Base-by-base conservation (phyloP, 2,888 invertebrate species). In the Drosophila sordidula region DNA sequence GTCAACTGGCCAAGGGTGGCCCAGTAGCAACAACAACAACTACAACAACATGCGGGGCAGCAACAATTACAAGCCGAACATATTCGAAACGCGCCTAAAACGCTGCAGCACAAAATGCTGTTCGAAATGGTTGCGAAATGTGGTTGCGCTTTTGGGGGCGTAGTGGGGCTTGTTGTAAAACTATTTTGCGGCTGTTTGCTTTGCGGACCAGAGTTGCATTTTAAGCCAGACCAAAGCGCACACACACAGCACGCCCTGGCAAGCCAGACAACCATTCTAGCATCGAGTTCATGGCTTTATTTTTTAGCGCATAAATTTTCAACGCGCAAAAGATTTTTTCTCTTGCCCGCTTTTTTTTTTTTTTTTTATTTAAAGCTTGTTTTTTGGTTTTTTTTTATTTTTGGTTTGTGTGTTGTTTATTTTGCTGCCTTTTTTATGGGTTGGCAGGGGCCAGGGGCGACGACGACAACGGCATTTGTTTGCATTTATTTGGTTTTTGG, bases 241-340 rank as follows among this genome's bases (percentile, higher is more conserved):
- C 29, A 39, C 11, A 39, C 41, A 22, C 34, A 29, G 18, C 26
- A 38, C 14, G 26, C 16, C n/a, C 50, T 36, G 22, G 34, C 56
- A 47, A 26, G 39, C 57, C 74, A 74, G 70, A 74, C 74, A 79
- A 75, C 84, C 83, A 80, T 83, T 79, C 84, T 72, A 75, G 80
- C 75, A 73, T 67, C 64, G 65, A 70, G 83, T 84, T 85, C 86
- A 84, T 83, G 83, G 80, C 83, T 84, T 84, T 84, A 84, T 84
- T 84, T 84, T 84, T 84, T 84, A 85, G 85, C 85, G 85, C 83
- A 84, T 84, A 84, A 85, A 84, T 84, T 84, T 83, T 58, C 70
- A 81, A 57, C 72, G 80, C 69, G 71, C 78, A 56, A 78, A 72
- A 75, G 59, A 64, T 73, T 76, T 67, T 70, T 75, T 56, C 46